phyloP scores from a whole-genome alignment of 2,113 vertebrate genomes.

The Arenaria interpres region DNA sequence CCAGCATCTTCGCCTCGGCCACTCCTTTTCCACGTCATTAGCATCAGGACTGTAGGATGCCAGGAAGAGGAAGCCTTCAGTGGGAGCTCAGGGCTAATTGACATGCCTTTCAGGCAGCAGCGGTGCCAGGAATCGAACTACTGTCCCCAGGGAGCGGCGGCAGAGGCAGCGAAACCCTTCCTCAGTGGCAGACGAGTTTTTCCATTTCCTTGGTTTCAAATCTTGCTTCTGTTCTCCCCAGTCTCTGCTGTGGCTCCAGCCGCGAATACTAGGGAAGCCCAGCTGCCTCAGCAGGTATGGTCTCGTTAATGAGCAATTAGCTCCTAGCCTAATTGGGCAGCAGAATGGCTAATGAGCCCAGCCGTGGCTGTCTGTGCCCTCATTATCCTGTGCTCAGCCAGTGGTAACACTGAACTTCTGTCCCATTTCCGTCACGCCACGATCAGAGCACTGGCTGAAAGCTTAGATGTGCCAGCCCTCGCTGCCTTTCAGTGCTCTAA shows the following conservation, averaged over 20 bases:
- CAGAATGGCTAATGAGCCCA: constrained; percentile 67
- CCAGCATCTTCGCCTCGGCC: neutral
- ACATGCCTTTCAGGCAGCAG: neutral
- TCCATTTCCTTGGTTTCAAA: constrained; percentile 14
- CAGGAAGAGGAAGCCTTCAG: neutral
- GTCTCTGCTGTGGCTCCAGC: constrained; percentile 24
- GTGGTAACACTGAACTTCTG: constrained; percentile 17
- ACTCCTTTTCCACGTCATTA: neutral
- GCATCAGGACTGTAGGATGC: neutral
- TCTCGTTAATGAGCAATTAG: constrained; percentile 74
- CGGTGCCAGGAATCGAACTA: neutral
- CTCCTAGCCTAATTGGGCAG: constrained; percentile 72
- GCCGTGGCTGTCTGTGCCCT: constrained; percentile 38
- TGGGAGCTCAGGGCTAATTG: constrained; percentile 17
- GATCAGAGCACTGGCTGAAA: neutral
- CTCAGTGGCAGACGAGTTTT: neutral
- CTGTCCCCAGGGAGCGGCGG: constrained; percentile 32
- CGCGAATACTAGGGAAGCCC: constrained; percentile 42
- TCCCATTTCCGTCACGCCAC: constrained; percentile 25
- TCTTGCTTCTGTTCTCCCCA: constrained; percentile 11
- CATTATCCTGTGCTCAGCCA: constrained; percentile 59
- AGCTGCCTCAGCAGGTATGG: constrained; percentile 64
- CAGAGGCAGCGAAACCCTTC: constrained; percentile 15
- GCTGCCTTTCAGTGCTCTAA: fast-evolving
- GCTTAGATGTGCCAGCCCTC: neutral